These are phyloP conservation scores for Ardeotis arabs DNA, from an alignment of 2,113 vertebrate genomes.

Conservation along the genomic window DNA sequence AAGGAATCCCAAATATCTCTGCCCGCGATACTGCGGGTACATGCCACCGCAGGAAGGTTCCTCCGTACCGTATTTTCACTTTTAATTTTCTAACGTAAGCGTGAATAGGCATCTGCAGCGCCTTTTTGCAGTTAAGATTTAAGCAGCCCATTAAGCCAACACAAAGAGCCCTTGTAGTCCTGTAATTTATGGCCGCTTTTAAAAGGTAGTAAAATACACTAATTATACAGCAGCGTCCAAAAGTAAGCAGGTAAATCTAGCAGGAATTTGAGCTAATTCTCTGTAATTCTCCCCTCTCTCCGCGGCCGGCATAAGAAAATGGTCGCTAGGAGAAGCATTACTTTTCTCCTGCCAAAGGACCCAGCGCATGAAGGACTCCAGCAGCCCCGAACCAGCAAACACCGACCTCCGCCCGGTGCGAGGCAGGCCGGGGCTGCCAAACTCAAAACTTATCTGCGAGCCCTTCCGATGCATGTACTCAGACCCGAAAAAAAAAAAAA, in stretches of 20 bases:
- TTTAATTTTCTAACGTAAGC: conserved; percentile 23
- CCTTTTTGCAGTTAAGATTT: conserved; percentile 63
- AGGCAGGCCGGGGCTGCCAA: neutral
- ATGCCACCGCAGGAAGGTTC: conserved; percentile 4
- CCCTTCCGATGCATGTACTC: neutral
- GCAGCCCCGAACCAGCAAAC: neutral
- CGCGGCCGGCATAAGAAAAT: neutral
- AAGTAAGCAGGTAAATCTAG: conserved; percentile 76
- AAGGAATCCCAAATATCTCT: conserved; percentile 45
- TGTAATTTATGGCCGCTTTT: conserved; percentile 80
- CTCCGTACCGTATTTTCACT: conserved; percentile 34
- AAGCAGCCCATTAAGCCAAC: conserved; percentile 66
- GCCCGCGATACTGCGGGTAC: neutral
- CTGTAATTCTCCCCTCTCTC: conserved; percentile 42
- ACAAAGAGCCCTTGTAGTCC: conserved; percentile 70
- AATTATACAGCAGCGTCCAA: conserved; percentile 76
- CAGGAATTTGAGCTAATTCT: conserved; percentile 71
- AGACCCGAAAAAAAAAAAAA: neutral
- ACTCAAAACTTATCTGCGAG: neutral
- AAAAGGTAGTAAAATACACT: conserved; percentile 81
- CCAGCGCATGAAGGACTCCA: neutral
- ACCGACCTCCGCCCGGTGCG: neutral
- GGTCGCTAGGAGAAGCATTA: neutral
- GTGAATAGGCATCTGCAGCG: conserved; percentile 21
- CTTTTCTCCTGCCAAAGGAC: conserved; percentile 4